These are phyloP conservation scores for Eira barbara DNA, from an alignment of 2,113 vertebrate species.

Conservation along the genomic window DNA sequence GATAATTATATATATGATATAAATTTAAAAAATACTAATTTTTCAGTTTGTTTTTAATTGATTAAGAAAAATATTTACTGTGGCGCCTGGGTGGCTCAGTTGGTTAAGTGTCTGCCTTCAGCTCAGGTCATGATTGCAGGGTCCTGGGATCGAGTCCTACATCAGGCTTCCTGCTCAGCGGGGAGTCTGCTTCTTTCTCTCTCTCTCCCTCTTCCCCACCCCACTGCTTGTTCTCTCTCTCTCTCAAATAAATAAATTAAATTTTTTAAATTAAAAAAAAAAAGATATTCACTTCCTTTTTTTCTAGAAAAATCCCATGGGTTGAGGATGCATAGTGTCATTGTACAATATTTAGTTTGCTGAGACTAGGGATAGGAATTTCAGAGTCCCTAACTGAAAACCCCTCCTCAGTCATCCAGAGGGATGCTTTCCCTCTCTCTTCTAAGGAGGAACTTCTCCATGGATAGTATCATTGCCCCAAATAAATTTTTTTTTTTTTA, in stretches of 20 bases:
- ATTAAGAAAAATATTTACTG: neutral
- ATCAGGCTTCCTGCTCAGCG: no score
- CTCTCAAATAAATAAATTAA: no score
- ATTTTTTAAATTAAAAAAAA: neutral
- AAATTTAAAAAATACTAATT: neutral
- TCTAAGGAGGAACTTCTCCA: neutral
- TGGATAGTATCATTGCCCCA: neutral
- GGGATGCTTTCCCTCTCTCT: neutral
- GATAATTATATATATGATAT: no score
- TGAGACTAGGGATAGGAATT: neutral
- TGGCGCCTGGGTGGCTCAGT: no score
- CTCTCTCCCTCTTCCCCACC: no score
- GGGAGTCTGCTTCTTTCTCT: no score
- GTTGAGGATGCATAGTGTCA: neutral
- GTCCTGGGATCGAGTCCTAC: no score
- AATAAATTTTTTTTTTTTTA: neutral
- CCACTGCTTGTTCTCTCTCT: no score
- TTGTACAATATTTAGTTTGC: neutral
- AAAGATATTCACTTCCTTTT: neutral
- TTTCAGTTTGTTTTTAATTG: neutral
- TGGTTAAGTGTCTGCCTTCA: no score
- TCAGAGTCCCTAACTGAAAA: neutral
- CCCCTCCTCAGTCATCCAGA: neutral
- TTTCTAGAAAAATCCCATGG: neutral
- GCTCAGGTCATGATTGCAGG: no score